These are phyloP conservation scores for Ladona fulva DNA, from an alignment of 1,140 invertebrate genomes.

Conservation along the genomic window DNA sequence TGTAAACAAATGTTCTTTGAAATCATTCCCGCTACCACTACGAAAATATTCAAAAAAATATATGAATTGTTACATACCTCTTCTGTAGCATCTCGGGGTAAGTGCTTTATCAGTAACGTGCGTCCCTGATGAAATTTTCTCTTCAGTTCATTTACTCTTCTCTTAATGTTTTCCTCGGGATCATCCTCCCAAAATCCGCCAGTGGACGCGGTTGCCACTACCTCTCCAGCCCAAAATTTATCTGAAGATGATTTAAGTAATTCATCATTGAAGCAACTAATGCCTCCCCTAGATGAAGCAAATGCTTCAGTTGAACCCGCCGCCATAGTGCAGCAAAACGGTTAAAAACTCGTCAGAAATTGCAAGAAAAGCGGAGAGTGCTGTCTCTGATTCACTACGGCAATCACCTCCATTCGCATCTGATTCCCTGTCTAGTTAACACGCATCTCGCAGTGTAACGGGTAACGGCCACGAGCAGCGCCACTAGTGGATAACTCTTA, in stretches of 20 bases:
- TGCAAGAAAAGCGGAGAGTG: no score
- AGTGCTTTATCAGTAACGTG: slow-evolving; percentile 37
- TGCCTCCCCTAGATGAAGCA: background rate
- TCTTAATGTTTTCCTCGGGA: slow-evolving; percentile 31
- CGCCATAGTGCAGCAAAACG: background rate
- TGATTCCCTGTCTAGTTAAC: no score
- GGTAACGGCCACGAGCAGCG: no score
- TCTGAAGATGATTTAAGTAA: background rate
- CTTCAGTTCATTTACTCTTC: slow-evolving; percentile 33
- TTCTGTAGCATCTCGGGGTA: slow-evolving; percentile 38
- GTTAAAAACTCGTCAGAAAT: no score
- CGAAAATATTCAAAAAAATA: background rate
- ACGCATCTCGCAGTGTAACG: no score
- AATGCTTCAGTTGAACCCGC: background rate
- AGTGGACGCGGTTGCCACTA: slow-evolving; percentile 33
- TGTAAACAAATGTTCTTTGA: no score
- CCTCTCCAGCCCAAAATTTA: slow-evolving; percentile 23
- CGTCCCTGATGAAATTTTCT: slow-evolving; percentile 37
- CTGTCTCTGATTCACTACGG: no score
- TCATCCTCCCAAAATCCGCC: slow-evolving; percentile 37
- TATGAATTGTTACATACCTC: slow-evolving; percentile 31
- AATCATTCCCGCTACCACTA: background rate
- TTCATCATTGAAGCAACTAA: background rate
- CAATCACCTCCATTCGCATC: no score
- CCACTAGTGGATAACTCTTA: no score